Conservation (phyloP, 2,113 vertebrate genomes). For the Ceyx cyanopectus region DNA sequence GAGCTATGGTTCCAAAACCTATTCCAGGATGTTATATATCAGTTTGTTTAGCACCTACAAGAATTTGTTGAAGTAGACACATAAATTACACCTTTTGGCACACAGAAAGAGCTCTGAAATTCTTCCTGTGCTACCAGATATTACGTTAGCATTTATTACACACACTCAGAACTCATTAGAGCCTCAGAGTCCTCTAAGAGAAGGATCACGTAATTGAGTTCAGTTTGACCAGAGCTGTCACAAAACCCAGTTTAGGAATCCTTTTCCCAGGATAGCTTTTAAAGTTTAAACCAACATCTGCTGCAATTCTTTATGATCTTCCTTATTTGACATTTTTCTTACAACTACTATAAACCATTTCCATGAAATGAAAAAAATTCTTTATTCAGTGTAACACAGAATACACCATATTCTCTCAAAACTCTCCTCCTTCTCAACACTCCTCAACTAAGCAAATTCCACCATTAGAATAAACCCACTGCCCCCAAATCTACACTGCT, state of each 20-base stretch:
- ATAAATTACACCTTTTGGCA: neutral
- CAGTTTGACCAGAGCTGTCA: constrained; percentile 5
- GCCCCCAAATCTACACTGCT: neutral
- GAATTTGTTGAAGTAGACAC: neutral
- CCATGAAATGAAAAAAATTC: neutral
- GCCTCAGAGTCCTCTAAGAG: neutral
- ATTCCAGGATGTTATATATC: neutral
- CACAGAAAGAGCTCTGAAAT: neutral
- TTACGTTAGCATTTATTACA: neutral
- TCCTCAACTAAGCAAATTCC: constrained; percentile 3
- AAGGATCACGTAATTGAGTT: neutral
- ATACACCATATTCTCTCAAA: neutral
- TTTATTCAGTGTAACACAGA: neutral
- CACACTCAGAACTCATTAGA: neutral
- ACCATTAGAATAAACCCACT: neutral
- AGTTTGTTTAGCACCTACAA: neutral
- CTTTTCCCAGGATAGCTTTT: neutral
- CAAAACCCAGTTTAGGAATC: neutral
- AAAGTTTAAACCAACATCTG: constrained; percentile 65
- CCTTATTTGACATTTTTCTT: constrained; percentile 68
- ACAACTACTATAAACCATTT: constrained; percentile 52
- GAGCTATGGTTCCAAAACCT: neutral
- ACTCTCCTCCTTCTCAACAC: neutral
- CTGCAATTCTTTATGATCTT: constrained; percentile 71
- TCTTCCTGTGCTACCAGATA: neutral